These are phyloP conservation scores for Thunnus thynnus DNA, from an alignment of 2,113 vertebrate genomes.

Conservation along the genomic window DNA sequence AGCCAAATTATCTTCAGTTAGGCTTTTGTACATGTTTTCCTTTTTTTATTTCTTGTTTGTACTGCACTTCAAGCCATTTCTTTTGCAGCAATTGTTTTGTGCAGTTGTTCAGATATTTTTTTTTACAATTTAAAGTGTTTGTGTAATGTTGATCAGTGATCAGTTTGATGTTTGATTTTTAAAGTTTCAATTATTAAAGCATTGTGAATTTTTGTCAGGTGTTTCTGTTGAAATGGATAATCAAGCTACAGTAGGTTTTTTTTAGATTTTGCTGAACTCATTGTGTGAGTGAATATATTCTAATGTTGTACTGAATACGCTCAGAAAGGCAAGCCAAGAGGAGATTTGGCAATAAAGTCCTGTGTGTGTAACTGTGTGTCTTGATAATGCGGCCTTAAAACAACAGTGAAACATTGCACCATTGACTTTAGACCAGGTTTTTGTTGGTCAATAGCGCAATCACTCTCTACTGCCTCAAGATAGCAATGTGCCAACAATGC, in stretches of 20 bases:
- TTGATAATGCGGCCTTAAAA: too few species aligned
- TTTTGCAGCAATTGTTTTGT: neutral
- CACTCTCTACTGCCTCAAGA: too few species aligned
- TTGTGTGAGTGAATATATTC: too few species aligned
- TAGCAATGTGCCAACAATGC: too few species aligned
- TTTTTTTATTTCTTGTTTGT: neutral
- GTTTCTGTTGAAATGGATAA: neutral
- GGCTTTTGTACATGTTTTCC: neutral
- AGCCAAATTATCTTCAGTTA: neutral
- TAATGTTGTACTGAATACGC: neutral
- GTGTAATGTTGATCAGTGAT: neutral
- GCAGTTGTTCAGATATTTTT: neutral
- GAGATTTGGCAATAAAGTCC: neutral
- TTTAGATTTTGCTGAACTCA: too few species aligned
- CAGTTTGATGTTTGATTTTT: neutral
- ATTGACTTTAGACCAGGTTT: too few species aligned
- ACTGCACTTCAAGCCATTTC: neutral
- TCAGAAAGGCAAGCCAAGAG: neutral
- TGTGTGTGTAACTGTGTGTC: too few species aligned
- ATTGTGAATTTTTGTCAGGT: neutral
- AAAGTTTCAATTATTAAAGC: neutral
- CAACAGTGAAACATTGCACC: too few species aligned
- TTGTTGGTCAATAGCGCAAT: too few species aligned
- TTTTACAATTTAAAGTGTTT: neutral
- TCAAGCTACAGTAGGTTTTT: neutral